Conservation (phyloP, 1,140 invertebrate genomes). For the Trachymyrmex cornetzi region DNA sequence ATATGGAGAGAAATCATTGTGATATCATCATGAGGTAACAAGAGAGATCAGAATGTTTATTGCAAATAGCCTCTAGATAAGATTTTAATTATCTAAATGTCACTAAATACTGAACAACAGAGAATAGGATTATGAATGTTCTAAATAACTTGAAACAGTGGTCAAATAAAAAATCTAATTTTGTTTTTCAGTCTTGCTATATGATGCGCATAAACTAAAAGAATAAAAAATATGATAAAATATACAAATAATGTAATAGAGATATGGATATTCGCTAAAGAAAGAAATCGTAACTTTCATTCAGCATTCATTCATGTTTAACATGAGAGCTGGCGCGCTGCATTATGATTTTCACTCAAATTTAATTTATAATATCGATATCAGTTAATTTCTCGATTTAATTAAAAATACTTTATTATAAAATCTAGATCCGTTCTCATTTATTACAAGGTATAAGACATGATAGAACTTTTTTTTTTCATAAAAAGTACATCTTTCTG, state of each 20-base stretch:
- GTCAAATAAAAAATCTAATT: neutral
- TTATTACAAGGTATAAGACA: slow-evolving; percentile 51
- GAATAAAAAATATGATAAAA: slow-evolving; percentile 6
- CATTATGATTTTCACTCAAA: neutral
- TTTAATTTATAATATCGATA: slow-evolving; percentile 7
- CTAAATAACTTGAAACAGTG: neutral
- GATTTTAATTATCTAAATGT: neutral
- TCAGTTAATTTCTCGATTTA: neutral
- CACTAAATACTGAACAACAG: neutral
- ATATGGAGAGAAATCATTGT: neutral
- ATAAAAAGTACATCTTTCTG: slow-evolving; percentile 45
- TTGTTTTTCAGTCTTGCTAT: neutral
- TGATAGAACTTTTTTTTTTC: slow-evolving; percentile 18
- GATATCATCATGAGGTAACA: neutral
- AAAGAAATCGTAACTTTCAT: neutral
- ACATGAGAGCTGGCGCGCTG: neutral
- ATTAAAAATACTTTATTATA: slow-evolving; percentile 47
- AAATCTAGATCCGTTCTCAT: slow-evolving; percentile 29
- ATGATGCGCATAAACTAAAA: neutral
- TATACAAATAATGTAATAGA: neutral
- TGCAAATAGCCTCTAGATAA: neutral
- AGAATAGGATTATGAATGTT: neutral
- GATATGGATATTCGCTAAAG: neutral
- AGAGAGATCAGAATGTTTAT: neutral
- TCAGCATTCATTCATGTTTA: neutral